phyloP scores from a whole-genome alignment of 2,797 vertebrate genomes.

The Hemibagrus guttatus region DNA sequence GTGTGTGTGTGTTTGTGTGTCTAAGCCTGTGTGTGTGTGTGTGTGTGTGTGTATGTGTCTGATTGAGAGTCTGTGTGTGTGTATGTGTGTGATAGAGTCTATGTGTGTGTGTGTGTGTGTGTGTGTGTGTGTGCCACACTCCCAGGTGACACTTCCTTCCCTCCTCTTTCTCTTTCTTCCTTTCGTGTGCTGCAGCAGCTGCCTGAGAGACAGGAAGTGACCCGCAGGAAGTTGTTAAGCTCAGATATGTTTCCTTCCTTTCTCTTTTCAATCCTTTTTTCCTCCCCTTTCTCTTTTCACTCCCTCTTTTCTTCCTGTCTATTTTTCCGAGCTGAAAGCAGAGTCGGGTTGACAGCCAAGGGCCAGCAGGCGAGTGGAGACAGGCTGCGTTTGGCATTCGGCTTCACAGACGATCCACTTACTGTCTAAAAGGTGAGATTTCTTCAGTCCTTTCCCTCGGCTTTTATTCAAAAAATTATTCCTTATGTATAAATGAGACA shows the following conservation, averaged over 20 bases:
- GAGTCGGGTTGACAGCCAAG: background rate
- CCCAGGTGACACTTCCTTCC: background rate
- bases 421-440: background rate
- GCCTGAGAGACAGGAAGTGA: conserved; percentile 73
- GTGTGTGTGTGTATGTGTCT: background rate
- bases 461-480: background rate
- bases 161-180: background rate
- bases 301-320: background rate
- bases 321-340: background rate
- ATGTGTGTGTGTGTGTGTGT: background rate
- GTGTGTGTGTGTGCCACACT: background rate
- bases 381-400: background rate
- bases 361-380: background rate
- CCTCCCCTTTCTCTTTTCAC: conserved; percentile 60
- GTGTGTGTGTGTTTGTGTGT: background rate
- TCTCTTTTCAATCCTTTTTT: conserved; percentile 78
- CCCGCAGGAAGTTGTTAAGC: conserved; percentile 84
- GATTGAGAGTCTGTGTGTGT: background rate
- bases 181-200: conserved; percentile 52
- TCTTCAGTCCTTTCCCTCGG: background rate
- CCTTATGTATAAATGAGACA: background rate
- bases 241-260: conserved; percentile 56
- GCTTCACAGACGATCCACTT: background rate
- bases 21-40: background rate
- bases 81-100: background rate